Evolutionary conservation across 2,797 vertebrate genomes (phyloP), one percentile per base, ranked within the genome.

Genomic region (Pogoniulus pusillus): DNA sequence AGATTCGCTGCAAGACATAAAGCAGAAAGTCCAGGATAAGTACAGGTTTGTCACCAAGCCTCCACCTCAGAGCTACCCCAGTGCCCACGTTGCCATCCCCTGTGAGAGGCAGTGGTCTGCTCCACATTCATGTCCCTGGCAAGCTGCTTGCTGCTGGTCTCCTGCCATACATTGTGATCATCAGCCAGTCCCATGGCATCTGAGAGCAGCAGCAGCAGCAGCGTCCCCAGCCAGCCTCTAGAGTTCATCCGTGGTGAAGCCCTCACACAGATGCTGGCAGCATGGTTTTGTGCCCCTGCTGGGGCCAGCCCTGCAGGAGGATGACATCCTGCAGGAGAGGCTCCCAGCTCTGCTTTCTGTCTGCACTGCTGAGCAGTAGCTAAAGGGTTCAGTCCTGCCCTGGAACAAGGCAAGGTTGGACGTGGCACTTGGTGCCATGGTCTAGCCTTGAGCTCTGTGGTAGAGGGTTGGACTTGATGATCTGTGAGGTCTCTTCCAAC

Each of bases 11-110:
- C 99, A 99, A 97, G 99, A 99, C 96, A 99, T 99, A 97, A 99
- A 99, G 97, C 99, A 99, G 98, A 99, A 99, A 99, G 99, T 99
- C 96, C 99, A 99, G 98, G 99, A 99, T 98, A 99, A 99, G 97
- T 99, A 99, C 98, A 99, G 99, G 99, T 99, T 94, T 54, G 86
- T 37, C 27, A 87, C n/a, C 68, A 65, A 24, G 73, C 7, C 16
- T 57, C 26, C n/a, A 2, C 82, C 47, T 77, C 51, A 4, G 2
- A 74, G 68, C 74, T 75, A 51, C 43, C 19, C 0, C 0, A 16
- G n/a, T 32, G 39, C 53, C 59, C 10, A 4, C 54, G 5, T 59
- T 32, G 11, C 49, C 37, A 6, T 85, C 60, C 91, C 2, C 2
- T 65, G 22, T 62, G 65, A 64, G 82, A 71, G 30, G 55, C 68